Evolutionary conservation across 2,888 invertebrate genomes (phyloP).

Genomic region (Baccha elongata): DNA sequence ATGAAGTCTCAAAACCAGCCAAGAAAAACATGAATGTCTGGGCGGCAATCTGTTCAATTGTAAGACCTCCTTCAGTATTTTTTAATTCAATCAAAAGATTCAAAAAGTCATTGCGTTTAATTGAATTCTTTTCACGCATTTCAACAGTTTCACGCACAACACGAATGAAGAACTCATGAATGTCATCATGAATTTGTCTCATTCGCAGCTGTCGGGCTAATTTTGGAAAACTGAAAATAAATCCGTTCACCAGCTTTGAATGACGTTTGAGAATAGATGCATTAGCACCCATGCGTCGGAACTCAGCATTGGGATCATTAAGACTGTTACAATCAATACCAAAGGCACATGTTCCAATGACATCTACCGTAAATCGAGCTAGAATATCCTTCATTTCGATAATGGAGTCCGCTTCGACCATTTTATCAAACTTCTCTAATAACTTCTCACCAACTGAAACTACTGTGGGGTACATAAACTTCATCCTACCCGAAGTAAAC

Average conservation of each 20-base stretch:
- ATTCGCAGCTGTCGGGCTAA: constrained; percentile 62
- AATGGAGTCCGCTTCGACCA: constrained; percentile 73
- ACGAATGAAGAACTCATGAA: constrained; percentile 79
- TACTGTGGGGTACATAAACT: constrained; percentile 77
- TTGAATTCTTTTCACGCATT: constrained; percentile 79
- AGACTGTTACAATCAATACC: constrained; percentile 83
- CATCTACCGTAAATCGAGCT: constrained; percentile 83
- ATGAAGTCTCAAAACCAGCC: constrained; percentile 86
- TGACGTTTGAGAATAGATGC: constrained; percentile 74
- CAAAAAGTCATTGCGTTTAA: constrained; percentile 83
- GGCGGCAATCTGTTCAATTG: constrained; percentile 79
- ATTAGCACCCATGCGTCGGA: constrained; percentile 78
- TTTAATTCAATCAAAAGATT: constrained; percentile 82
- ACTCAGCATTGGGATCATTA: constrained; percentile 80
- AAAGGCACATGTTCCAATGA: constrained; percentile 83
- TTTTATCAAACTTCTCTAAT: constrained; percentile 67
- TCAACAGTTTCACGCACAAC: constrained; percentile 81
- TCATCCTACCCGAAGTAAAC: constrained; percentile 77
- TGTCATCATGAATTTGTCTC: constrained; percentile 74
- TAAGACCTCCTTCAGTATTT: constrained; percentile 67
- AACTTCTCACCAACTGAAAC: constrained; percentile 76
- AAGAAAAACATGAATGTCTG: constrained; percentile 80
- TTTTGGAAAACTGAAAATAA: constrained; percentile 71
- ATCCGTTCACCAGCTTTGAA: constrained; percentile 70
- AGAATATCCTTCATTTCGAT: constrained; percentile 81